phyloP scores from a whole-genome alignment of 2,113 vertebrate genomes.

The Dasypus novemcinctus region DNA sequence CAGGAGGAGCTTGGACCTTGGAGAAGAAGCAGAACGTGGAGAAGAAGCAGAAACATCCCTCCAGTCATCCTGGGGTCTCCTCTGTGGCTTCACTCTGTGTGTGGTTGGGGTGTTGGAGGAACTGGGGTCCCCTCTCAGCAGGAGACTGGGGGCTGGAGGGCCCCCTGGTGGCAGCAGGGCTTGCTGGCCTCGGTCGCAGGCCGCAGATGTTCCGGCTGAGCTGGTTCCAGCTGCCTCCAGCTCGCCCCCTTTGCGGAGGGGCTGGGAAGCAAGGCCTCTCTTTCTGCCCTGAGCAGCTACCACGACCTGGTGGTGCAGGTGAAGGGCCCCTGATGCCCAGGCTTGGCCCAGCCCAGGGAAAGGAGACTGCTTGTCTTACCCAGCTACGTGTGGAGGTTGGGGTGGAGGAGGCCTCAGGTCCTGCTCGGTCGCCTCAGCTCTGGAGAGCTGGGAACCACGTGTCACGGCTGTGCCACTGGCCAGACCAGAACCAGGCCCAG shows the following conservation, averaged over 20 bases:
- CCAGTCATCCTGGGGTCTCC: not conserved
- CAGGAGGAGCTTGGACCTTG: not conserved
- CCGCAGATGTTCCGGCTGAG: conserved; percentile 55
- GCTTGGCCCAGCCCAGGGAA: not conserved
- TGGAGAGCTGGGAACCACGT: not conserved
- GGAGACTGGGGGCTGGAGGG: not conserved
- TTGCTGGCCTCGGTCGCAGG: conserved; percentile 9
- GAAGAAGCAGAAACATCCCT: not conserved
- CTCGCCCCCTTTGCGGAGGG: not conserved
- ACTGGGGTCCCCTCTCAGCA: not conserved
- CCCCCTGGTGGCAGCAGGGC: not conserved
- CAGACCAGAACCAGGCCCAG: not conserved
- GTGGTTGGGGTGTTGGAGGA: not conserved
- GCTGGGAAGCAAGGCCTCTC: conserved; percentile 38
- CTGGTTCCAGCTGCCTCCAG: conserved; percentile 43
- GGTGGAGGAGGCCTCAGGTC: not conserved
- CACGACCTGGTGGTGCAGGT: not conserved
- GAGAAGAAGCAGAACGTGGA: not conserved
- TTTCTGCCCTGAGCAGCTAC: conserved; percentile 44
- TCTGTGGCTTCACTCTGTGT: not conserved
- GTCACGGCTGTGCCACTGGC: not conserved
- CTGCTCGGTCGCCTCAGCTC: not conserved
- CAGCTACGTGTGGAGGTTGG: not conserved
- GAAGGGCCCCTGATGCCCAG: not conserved
- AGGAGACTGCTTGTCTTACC: not conserved